Conservation (phyloP, 1,140 invertebrate genomes). For the Antheraea pernyi region DNA sequence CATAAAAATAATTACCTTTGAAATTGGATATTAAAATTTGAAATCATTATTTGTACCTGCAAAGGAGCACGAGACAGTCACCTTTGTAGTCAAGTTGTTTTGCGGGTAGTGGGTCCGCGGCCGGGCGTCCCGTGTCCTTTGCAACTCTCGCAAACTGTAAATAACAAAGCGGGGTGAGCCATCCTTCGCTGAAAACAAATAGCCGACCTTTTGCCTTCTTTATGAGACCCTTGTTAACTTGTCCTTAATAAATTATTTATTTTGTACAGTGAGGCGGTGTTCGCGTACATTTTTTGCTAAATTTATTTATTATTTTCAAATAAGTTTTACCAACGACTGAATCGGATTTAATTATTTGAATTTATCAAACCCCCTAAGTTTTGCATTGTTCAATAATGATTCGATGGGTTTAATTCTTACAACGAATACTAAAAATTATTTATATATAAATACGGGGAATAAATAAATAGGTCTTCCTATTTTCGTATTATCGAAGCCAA, state of each 20-base stretch:
- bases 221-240: slow-evolving; percentile 77
- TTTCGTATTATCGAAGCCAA: too few species aligned
- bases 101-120: slow-evolving; percentile 35
- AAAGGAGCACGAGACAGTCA: not conserved
- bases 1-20: not conserved
- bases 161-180: slow-evolving; percentile 60
- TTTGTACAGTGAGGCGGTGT: slow-evolving; percentile 42
- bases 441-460: too few species aligned
- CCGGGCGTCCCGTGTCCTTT: slow-evolving; percentile 32
- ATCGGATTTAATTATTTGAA: not conserved
- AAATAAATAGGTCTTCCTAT: too few species aligned
- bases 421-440: too few species aligned
- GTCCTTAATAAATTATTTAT: slow-evolving; percentile 78
- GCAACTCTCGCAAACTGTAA: slow-evolving; percentile 53
- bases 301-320: slow-evolving; percentile 56
- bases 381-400: too few species aligned
- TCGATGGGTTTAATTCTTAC: too few species aligned
- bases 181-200: slow-evolving; percentile 69
- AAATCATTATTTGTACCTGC: not conserved
- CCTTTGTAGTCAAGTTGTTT: slow-evolving; percentile 44
- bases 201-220: slow-evolving; percentile 76
- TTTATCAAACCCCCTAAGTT: too few species aligned
- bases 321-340: slow-evolving; percentile 35
- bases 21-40: not conserved
- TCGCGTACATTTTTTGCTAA: slow-evolving; percentile 47